Evolutionary conservation across 2,888 invertebrate species (phyloP).

Genomic region (Andrena dorsata): DNA sequence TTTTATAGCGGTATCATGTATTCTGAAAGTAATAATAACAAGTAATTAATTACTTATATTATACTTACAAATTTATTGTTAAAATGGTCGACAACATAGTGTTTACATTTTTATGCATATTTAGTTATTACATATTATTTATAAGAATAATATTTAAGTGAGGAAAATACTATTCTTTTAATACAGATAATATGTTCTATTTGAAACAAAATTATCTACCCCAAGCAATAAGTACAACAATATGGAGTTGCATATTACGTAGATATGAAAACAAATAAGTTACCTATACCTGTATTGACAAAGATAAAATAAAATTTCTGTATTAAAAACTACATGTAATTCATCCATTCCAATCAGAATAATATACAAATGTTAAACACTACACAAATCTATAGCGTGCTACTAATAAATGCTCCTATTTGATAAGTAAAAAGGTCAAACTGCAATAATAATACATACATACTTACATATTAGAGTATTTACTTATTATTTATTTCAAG

Average conservation of each 20-base stretch:
- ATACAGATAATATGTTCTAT: background rate
- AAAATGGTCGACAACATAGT: background rate
- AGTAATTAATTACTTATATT: background rate
- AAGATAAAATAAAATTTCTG: too few relatives aligned
- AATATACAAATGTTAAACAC: too few relatives aligned
- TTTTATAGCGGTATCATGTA: background rate
- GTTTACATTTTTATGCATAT: background rate
- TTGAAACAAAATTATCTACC: background rate
- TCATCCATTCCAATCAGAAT: too few relatives aligned
- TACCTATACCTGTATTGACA: too few relatives aligned
- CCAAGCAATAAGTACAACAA: slow-evolving; percentile 3
- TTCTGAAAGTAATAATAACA: slow-evolving; percentile 27
- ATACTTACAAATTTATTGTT: background rate
- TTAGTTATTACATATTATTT: background rate
- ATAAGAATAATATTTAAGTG: background rate
- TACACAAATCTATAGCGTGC: too few relatives aligned
- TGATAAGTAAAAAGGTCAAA: too few relatives aligned
- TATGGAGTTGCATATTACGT: background rate
- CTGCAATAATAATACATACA: too few relatives aligned
- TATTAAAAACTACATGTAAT: too few relatives aligned
- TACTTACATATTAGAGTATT: too few relatives aligned
- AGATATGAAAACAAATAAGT: background rate
- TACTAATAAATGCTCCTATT: too few relatives aligned
- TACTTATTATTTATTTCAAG: too few relatives aligned
- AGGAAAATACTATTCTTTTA: background rate